A percentile compares a stretch with the other conserved stretches of the same genome.
phyloP scores from a whole-genome alignment of 2,888 invertebrate genomes.

The Ecdyonurus torrentis region DNA sequence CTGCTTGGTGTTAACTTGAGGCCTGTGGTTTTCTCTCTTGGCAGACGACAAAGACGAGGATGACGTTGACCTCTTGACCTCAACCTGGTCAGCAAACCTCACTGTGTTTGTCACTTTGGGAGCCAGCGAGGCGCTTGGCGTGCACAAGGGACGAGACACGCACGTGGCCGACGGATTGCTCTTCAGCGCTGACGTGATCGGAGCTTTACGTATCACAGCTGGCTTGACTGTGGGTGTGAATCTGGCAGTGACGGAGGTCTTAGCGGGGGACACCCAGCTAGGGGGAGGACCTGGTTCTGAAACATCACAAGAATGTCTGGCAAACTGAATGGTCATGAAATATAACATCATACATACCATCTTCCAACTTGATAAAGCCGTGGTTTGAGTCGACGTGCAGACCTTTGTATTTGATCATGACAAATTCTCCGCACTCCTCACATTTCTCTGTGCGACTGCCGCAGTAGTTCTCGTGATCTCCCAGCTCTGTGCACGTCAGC shows the following conservation, averaged over 20 bases:
- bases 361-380: conserved; percentile 40
- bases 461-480: conserved; percentile 49
- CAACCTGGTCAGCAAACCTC: background rate
- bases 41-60: conserved; percentile 12
- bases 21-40: conserved; percentile 31
- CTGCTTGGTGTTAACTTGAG: conserved; percentile 25
- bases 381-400: conserved; percentile 47
- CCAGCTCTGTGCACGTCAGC: conserved; percentile 38
- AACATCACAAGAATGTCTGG: conserved; percentile 9
- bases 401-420: conserved; percentile 50
- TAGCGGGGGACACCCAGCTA: conserved; percentile 24
- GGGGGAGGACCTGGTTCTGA: conserved; percentile 32
- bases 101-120: background rate
- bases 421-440: conserved; percentile 44
- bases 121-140: background rate
- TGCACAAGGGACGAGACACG: background rate
- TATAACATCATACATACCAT: conserved; percentile 27
- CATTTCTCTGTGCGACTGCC: conserved; percentile 54
- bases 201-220: background rate
- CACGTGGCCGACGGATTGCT: background rate
- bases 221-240: background rate
- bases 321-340: background rate
- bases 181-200: background rate
- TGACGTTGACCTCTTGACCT: background rate
- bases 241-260: background rate